Base-by-base conservation (phyloP, 1,140 invertebrate species). In the Sarcophaga bullata region DNA sequence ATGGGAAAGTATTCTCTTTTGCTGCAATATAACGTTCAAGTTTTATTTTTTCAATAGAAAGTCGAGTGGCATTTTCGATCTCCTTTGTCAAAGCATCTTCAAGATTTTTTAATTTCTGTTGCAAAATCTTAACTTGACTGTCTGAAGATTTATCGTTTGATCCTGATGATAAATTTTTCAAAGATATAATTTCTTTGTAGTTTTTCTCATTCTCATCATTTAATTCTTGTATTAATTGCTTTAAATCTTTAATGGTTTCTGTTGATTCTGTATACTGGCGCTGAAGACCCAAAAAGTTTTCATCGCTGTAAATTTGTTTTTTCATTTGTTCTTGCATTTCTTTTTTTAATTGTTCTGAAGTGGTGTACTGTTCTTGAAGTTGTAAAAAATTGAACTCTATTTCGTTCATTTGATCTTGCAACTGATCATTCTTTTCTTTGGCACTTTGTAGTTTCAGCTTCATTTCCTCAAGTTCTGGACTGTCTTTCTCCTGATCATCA, bases 351-450 rank as follows among this genome's bases (percentile, higher is more conserved):
- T 75, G 13, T 19, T 82, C 73, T 6, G 47, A 17, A 5, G 68
- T 11, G 19, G 47, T 46, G 25, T 37, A 49, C 7, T 52, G 11
- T 37, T 46, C 25, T n/a, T 82, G 73, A 1, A 82, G 3, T n/a
- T 75, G 3, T 15, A 52, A 19, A 19, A 82, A 54, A 82, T 82
- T 54, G 0, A 15, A 25, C 52, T 82, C 81, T 7, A 13, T 46
- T 75, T 58, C 73, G 54, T 76, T 25, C 8, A 82, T 25, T 48
- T 82, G 73, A 10, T 58, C 49, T 10, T 49, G 50, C 13, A 82
- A 15, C 52, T 75, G 25, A 9, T 47, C 49, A 50, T 25, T 81
- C 25, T 68, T 73, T 73, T 81, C 73, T 11, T 81, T 49, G 10
- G 68, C 49, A 50, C 17, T n/a, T 25, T 76, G 17, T 9, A 82